Evolutionary conservation across 2,113 vertebrate genomes (phyloP), one percentile per base, ranked within the genome.

Genomic region (Rhinolophus sinicus): DNA sequence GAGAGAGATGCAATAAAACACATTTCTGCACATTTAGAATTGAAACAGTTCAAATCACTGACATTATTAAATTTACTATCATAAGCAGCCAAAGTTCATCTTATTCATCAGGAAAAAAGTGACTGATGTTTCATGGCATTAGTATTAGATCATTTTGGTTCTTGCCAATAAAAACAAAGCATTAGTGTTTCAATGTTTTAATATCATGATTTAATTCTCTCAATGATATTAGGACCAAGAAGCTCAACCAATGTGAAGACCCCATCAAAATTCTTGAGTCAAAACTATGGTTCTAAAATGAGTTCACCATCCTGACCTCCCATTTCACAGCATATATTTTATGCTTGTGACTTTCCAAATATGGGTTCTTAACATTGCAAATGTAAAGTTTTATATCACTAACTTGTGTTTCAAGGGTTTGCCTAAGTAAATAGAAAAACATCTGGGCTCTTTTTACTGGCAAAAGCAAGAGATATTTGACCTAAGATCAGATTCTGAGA

Each of bases 171-270:
- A 98, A 99, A 99, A 98, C 98, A 99, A 98, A 99, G 98, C 98
- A 98, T 98, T 98, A 98, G 98, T 97, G 98, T 98, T 98, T 98
- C 98, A 97, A 83, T 98, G 98, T 99, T 99, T 98, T 98, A 98
- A 98, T 98, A 97, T 98, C 98, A 98, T 99, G 98, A 98, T 99
- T 99, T 98, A 99, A 99, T 99, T 98, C 98, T 97, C 97, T 98
- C 98, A 98, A 98, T 98, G 98, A 98, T 98, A 98, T 98, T 96
- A 98, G 97, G 97, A 98, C 97, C 97, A 98, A 98, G 98, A 98
- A 98, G 98, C 98, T 98, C 98, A 98, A 98, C 98, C 98, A 98
- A 98, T 93, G 73, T 28, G 65, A 97, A 98, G 98, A 97, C 97
- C 98, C 97, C 97, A 98, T 98, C 98, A 96, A 98, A 98, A 98